These are phyloP conservation scores for Ectemnius continuus DNA, from an alignment of 2,888 invertebrate genomes.

Conservation along the genomic window DNA sequence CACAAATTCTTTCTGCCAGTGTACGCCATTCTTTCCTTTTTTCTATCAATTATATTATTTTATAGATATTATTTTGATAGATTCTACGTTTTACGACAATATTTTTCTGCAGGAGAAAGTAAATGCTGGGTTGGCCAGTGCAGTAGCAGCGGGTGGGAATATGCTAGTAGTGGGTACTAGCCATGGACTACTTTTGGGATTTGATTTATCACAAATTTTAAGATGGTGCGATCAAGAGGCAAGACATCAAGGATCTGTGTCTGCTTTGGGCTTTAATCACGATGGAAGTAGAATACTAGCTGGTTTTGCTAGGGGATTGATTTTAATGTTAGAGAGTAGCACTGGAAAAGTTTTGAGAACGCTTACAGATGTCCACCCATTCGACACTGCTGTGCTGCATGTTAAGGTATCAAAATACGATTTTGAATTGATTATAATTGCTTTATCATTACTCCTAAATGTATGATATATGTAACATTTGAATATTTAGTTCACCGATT, in stretches of 20 bases:
- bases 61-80: too few species aligned
- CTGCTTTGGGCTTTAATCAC: slow-evolving; percentile 91
- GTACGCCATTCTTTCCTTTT: slow-evolving; percentile 79
- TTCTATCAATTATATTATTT: neutral
- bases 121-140: slow-evolving; percentile 92
- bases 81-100: neutral
- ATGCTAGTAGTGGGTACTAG: slow-evolving; percentile 96
- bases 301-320: slow-evolving; percentile 88
- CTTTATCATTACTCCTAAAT: neutral
- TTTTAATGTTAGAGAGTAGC: slow-evolving; percentile 93
- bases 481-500: slow-evolving; percentile 83
- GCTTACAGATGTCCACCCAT: slow-evolving; percentile 89
- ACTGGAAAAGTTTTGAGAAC: slow-evolving; percentile 88
- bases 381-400: slow-evolving; percentile 90
- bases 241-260: slow-evolving; percentile 87
- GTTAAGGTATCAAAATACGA: slow-evolving; percentile 78
- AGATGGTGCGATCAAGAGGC: slow-evolving; percentile 92
- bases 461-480: neutral
- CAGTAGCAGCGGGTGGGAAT: slow-evolving; percentile 86
- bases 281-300: slow-evolving; percentile 92
- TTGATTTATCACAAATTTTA: slow-evolving; percentile 91
- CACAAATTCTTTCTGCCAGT: slow-evolving; percentile 91
- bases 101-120: slow-evolving; percentile 85
- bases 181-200: slow-evolving; percentile 93
- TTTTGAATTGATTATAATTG: neutral